Conservation (phyloP, 2,113 vertebrate genomes). For the Leucopsar rothschildi region DNA sequence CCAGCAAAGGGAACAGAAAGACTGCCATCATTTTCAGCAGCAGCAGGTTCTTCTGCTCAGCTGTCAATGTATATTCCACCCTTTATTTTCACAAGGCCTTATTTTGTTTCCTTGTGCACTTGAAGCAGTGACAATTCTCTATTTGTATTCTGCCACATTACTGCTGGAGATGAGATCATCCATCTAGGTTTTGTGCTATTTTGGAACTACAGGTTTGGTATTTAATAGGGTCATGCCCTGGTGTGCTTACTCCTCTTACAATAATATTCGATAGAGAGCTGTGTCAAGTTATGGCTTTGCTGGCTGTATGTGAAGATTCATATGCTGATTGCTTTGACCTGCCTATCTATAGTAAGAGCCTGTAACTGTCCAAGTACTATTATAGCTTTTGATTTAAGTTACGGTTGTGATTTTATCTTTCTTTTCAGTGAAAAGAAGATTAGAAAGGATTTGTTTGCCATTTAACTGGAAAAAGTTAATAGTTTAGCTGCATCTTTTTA, state of each 20-base stretch:
- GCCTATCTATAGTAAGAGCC: background rate
- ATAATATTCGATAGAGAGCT: background rate
- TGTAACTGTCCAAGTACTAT: background rate
- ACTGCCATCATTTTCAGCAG: background rate
- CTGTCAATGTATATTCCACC: background rate
- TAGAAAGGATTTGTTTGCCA: slow-evolving; percentile 16
- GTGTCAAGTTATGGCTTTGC: background rate
- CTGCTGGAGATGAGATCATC: slow-evolving; percentile 5
- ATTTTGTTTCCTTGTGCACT: background rate
- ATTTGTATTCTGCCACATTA: slow-evolving; percentile 30
- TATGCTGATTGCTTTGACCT: slow-evolving; percentile 32
- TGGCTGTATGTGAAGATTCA: background rate
- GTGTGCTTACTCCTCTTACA: background rate
- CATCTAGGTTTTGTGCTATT: slow-evolving; percentile 7
- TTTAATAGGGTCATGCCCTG: slow-evolving; percentile 37
- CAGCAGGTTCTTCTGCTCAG: background rate
- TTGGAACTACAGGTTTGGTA: slow-evolving; percentile 30
- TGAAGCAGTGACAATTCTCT: background rate
- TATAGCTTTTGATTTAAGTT: background rate
- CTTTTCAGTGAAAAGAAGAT: background rate
- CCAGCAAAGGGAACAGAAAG: background rate
- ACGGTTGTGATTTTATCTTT: slow-evolving; percentile 1
- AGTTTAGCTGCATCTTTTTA: background rate
- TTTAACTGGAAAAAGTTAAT: slow-evolving; percentile 27
- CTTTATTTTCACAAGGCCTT: background rate